Evolutionary conservation across 2,888 invertebrate species (phyloP), one percentile per base, ranked within the genome.

Genomic region (Pterostichus niger): DNA sequence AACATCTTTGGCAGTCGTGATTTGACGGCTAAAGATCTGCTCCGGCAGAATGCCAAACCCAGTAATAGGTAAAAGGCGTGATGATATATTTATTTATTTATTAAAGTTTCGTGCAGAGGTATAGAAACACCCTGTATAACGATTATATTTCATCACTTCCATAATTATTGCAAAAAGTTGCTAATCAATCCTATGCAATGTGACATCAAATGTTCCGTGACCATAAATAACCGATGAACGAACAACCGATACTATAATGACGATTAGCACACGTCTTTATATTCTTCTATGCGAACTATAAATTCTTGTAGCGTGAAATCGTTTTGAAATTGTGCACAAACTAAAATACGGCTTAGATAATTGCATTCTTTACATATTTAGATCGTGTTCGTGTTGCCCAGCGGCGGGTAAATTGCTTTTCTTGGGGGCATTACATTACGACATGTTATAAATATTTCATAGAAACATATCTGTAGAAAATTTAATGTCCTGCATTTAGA

Each of bases 211-310:
- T 64, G 64, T 35, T 35, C 64, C 64, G 35, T 64, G 64, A 64
- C 35, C n/a, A 64, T 64, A 64, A 64, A 35, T 33, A 40, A 33
- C 15, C 33, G 64, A 35, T 33, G 13, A 33, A 13, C 33, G 64
- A 64, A 24, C 33, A 59, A 33, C 64, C n/a, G n/a, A 64, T 61
- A 11, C 31, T 31, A 33, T 64, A 64, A 64, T 64, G 64, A 35
- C 64, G 64, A 64, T 31, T 64, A 35, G 64, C 64, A 35, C 11
- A 64, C 64, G 64, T 64, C 64, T 61, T 61, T 61, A 61, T 61
- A 35, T 61, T 31, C 61, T 49, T 49, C 6, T 7, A 64, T n/a
- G 31, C 13, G 64, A 33, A 64, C 33, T 35, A 64, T 64, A 64
- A 64, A 64, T 64, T 33, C 33, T 64, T 33, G 10, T 7, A 64